phyloP scores from a whole-genome alignment of 1,140 invertebrate genomes.

The Euborellia annulipes region DNA sequence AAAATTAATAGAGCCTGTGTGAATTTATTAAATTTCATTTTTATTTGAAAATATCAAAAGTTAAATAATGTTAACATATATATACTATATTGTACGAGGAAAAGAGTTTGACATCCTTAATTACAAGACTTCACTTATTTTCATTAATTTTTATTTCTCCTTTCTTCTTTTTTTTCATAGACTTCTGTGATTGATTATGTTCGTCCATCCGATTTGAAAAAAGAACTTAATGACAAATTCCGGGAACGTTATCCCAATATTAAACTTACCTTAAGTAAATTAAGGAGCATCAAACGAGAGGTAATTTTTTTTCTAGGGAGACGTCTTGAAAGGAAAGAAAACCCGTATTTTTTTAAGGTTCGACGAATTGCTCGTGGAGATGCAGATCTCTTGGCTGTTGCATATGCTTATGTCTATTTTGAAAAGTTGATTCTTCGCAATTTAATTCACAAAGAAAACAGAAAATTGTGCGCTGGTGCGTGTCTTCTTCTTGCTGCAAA shows the following conservation, averaged over 20 bases:
- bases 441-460: slow-evolving; percentile 86
- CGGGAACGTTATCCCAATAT: slow-evolving; percentile 88
- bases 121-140: too few relatives aligned
- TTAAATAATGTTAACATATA: too few relatives aligned
- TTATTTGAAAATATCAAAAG: too few relatives aligned
- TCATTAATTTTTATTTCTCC: too few relatives aligned
- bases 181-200: slow-evolving; percentile 95
- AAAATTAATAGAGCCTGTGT: too few relatives aligned
- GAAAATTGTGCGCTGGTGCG: slow-evolving; percentile 88
- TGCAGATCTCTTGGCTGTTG: slow-evolving; percentile 76
- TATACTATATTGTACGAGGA: too few relatives aligned
- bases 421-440: slow-evolving; percentile 88
- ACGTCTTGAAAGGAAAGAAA: too few relatives aligned
- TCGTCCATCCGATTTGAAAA: slow-evolving; percentile 89
- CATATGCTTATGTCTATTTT: slow-evolving; percentile 94
- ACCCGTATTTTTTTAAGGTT: too few relatives aligned
- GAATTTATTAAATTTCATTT: too few relatives aligned
- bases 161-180: slow-evolving; percentile 27
- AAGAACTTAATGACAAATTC: slow-evolving; percentile 96
- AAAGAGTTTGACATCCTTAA: too few relatives aligned
- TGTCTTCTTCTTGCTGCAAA: slow-evolving; percentile 88
- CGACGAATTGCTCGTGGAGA: slow-evolving; percentile 76
- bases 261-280: slow-evolving; percentile 89
- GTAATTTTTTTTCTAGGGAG: too few relatives aligned
- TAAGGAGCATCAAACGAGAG: slow-evolving; percentile 87